A percentile compares a stretch with the other conserved stretches of the same genome.
Conservation (phyloP, 2,797 vertebrate species). For the Pseudocheirus occidentalis region DNA sequence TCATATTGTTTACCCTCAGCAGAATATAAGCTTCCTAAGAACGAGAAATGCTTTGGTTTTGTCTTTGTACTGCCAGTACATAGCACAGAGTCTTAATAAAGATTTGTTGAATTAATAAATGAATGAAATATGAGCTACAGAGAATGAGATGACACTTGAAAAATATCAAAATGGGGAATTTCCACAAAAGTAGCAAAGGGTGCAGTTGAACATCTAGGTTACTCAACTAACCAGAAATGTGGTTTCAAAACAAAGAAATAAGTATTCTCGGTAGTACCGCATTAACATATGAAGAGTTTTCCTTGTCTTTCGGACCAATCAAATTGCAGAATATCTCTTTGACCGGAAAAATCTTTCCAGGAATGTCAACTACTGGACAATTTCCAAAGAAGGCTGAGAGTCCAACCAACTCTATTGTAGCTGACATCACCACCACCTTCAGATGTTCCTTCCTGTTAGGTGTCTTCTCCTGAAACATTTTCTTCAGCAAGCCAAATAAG, state of each 20-base stretch:
- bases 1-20: neutral
- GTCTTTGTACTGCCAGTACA: neutral
- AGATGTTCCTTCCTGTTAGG: slow-evolving; percentile 85
- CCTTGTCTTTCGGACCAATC: slow-evolving; percentile 92
- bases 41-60: neutral
- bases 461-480: slow-evolving; percentile 87
- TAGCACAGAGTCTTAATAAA: neutral
- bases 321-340: slow-evolving; percentile 92
- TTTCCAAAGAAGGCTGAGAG: slow-evolving; percentile 91
- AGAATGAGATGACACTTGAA: slow-evolving; percentile 37
- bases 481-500: slow-evolving; percentile 95
- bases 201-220: slow-evolving; percentile 53
- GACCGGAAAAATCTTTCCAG: slow-evolving; percentile 95
- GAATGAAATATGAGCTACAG: slow-evolving; percentile 23
- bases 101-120: neutral
- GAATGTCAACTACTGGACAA: slow-evolving; percentile 93
- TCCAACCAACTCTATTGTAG: slow-evolving; percentile 95
- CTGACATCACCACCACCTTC: slow-evolving; percentile 98
- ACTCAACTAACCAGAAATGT: slow-evolving; percentile 42
- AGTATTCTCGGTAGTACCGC: slow-evolving; percentile 87
- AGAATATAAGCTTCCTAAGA: neutral
- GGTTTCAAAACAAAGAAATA: slow-evolving; percentile 58
- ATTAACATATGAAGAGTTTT: slow-evolving; percentile 92
- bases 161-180: neutral
- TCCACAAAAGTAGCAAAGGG: neutral